These are phyloP conservation scores for Coptodon bakossiorum DNA, from an alignment of 2,113 vertebrate species.

Conservation along the genomic window DNA sequence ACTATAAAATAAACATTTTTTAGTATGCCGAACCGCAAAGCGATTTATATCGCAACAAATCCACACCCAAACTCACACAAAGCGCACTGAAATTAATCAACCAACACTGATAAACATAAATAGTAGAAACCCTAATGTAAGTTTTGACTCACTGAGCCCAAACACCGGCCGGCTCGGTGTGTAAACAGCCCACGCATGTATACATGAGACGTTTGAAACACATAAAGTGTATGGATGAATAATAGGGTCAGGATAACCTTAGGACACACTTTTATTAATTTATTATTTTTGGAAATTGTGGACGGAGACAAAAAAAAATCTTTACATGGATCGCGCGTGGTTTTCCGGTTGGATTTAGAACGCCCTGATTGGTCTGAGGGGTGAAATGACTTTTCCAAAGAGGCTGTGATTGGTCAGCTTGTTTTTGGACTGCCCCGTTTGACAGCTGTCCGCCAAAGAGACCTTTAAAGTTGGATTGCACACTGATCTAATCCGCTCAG, in stretches of 20 bases:
- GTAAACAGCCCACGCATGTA: neutral
- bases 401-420: slow-evolving; percentile 11
- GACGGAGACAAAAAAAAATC: neutral
- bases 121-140: fast-evolving
- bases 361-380: slow-evolving; percentile 1
- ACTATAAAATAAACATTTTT: fast-evolving
- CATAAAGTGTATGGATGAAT: fast-evolving
- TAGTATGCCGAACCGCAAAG: neutral
- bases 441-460: slow-evolving; percentile 10
- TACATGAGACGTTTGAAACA: neutral
- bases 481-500: neutral
- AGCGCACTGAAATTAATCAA: fast-evolving
- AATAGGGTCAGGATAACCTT: fast-evolving
- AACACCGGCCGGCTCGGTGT: fast-evolving
- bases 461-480: neutral
- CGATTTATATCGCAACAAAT: fast-evolving
- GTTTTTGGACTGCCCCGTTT: neutral
- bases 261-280: neutral
- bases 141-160: neutral
- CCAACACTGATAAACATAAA: fast-evolving
- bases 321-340: neutral
- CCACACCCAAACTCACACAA: fast-evolving
- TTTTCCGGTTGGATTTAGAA: neutral
- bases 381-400: fast-evolving
- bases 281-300: neutral